These are phyloP conservation scores for Ariolimax columbianus DNA, from an alignment of 2,888 invertebrate genomes.

Conservation along the genomic window DNA sequence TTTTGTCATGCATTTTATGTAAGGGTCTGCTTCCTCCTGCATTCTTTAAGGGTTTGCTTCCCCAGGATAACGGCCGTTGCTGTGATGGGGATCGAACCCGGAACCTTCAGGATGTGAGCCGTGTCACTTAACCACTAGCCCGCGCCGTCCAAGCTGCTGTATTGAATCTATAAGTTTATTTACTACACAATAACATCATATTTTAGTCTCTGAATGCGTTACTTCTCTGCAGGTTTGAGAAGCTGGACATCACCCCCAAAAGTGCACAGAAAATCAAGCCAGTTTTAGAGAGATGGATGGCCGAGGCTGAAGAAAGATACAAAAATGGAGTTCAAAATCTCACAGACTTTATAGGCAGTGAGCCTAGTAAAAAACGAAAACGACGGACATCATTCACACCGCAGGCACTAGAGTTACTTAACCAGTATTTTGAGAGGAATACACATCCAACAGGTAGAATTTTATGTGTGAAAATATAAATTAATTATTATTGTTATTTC, in stretches of 20 bases:
- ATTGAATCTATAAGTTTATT: no score
- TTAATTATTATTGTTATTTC: no score
- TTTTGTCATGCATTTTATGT: no score
- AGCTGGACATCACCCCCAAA: conserved; percentile 99
- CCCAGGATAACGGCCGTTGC: no score
- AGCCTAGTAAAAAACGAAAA: conserved; percentile 97
- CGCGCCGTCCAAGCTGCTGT: no score
- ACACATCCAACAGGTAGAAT: conserved; percentile 95
- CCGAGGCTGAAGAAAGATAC: conserved; percentile 97
- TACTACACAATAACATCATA: no score
- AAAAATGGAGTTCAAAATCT: conserved; percentile 88
- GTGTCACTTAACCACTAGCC: no score
- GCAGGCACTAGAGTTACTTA: conserved; percentile 94
- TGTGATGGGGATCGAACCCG: no score
- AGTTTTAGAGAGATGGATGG: conserved; percentile 98
- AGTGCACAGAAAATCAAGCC: conserved; percentile 99
- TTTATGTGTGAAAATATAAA: background rate
- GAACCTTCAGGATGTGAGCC: no score
- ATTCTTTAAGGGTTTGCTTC: no score
- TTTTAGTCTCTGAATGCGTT: background rate
- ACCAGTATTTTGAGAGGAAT: conserved; percentile 96
- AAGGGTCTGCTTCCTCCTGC: no score
- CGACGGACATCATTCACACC: conserved; percentile 97
- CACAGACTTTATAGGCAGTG: conserved; percentile 94
- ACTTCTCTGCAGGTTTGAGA: conserved; percentile 87